Base-by-base conservation (phyloP, 1,140 invertebrate species). In the Branchinecta lindahli region DNA sequence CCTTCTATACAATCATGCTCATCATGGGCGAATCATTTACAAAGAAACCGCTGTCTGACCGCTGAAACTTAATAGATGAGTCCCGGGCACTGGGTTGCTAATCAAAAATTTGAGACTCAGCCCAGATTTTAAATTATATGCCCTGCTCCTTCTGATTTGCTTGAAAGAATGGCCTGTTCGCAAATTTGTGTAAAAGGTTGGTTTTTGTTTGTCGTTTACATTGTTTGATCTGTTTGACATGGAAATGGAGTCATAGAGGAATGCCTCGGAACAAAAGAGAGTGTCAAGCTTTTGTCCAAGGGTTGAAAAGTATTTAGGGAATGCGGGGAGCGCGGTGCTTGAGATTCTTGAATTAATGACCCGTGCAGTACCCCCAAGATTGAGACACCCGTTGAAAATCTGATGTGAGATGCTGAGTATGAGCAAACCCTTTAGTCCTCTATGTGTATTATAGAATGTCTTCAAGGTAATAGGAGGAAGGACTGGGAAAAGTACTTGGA, bases 21-120 rank as follows among this genome's bases (percentile, higher is more conserved):
- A 61, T 61, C 12, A 61, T 61, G 52, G 52, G 12, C 52, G 52
- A 61, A 61, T 61, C 52, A 61, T 61, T 61, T 61, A 61, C 52
- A 61, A 61, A 61, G 52, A 6, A 61, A 61, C 52, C 52, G 52
- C 52, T 61, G 12, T 61, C 52, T 61, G 52, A 61, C 52, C 18
- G 52, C 18, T 61, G 12, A 61, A 20, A 20, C 6, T 61, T 61
- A 61, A 61, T 61, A 15, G 12, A 61, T 61, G 18, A 61, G 12
- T 20, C 52, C 12, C 33, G 33, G 33, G 33, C 33, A 33, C 33
- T 61, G 18, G 52, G 12, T 15, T 61, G 52, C 52, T 20, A 61
- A 61, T 3, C 2, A 61, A 61, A 61, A 61, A 15, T 61, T 12
- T 12, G 2, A 61, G 52, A 61, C 18, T 61, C 12, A 3, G 18